These are phyloP conservation scores for Myopa testacea DNA, from an alignment of 2,888 invertebrate species.

Conservation along the genomic window DNA sequence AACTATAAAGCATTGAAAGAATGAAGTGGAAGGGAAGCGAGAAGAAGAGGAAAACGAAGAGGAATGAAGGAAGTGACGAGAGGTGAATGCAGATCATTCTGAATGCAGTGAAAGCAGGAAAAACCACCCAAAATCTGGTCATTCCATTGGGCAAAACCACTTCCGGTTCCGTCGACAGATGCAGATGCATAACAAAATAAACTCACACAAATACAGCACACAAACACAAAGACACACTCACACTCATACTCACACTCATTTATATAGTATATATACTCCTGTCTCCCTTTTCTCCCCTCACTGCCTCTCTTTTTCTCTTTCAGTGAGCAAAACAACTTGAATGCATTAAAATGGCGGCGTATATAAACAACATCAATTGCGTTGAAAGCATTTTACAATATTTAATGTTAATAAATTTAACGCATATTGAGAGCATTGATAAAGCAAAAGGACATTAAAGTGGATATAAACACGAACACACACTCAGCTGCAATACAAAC, in stretches of 20 bases:
- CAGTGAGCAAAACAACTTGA: background rate
- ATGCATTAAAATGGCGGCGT: background rate
- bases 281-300: no score
- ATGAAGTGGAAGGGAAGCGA: background rate
- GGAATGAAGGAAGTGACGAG: background rate
- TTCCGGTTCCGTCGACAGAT: constrained; percentile 1
- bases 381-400: constrained; percentile 50
- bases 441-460: constrained; percentile 18
- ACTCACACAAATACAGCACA: background rate
- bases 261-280: no score
- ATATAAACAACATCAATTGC: constrained; percentile 45
- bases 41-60: background rate
- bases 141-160: background rate
- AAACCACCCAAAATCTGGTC: background rate
- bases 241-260: background rate
- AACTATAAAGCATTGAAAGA: background rate
- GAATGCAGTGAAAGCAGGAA: background rate
- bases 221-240: background rate
- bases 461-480: background rate
- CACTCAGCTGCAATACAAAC: background rate
- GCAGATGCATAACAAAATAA: background rate
- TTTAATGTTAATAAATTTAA: constrained; percentile 56
- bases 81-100: background rate
- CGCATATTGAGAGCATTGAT: constrained; percentile 9
- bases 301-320: no score